These are phyloP conservation scores for Brenthis daphne DNA, from an alignment of 2,888 invertebrate species.

Conservation along the genomic window DNA sequence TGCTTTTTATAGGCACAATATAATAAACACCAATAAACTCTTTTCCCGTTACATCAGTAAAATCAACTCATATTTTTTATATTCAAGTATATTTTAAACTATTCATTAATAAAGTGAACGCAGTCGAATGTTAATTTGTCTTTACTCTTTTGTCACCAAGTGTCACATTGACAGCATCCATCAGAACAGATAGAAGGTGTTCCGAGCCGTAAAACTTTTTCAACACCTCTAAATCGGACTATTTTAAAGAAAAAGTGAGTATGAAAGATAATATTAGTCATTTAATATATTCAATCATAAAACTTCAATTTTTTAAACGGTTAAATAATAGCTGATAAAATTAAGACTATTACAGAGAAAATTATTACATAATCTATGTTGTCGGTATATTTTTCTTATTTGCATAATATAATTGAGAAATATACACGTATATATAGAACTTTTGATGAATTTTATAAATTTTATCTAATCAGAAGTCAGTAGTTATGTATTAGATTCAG, in stretches of 20 bases:
- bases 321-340: not conserved
- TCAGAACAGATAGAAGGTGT: constrained; percentile 7
- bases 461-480: no score
- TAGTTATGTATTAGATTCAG: no score
- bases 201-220: constrained; percentile 11
- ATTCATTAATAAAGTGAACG: not conserved
- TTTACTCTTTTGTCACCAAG: not conserved
- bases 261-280: not conserved
- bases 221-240: constrained; percentile 3
- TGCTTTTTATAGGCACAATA: no score
- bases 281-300: no score
- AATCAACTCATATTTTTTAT: no score
- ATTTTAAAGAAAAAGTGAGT: constrained; percentile 15
- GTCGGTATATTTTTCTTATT: constrained; percentile 19
- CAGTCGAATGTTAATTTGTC: not conserved
- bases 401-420: not conserved
- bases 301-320: no score
- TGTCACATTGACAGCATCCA: constrained; percentile 22
- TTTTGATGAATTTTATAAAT: no score
- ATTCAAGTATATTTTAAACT: no score
- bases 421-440: no score
- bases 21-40: no score
- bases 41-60: no score
- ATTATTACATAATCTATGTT: constrained; percentile 44
- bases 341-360: constrained; percentile 10